Evolutionary conservation across 2,113 vertebrate species (phyloP).

Genomic region (Rhinolophus ferrumequinum): DNA sequence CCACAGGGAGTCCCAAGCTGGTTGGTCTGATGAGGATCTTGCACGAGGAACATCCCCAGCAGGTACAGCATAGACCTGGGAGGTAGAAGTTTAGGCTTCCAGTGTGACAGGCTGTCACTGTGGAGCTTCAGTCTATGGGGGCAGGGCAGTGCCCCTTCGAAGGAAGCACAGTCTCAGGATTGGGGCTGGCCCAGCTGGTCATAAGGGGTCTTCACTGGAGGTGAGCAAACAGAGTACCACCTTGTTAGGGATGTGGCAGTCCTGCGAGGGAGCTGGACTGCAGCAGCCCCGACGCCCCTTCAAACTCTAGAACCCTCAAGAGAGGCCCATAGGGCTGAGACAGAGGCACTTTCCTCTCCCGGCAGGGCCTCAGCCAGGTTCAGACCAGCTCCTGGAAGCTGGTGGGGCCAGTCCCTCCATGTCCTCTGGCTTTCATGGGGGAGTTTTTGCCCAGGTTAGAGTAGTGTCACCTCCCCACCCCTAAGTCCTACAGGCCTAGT

Average conservation of each 20-base stretch:
- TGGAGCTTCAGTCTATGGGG: not conserved
- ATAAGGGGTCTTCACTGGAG: not conserved
- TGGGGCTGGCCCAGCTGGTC: not conserved
- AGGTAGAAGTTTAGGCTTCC: not conserved
- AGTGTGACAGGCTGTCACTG: not conserved
- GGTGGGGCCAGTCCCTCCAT: not conserved
- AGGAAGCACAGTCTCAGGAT: not conserved
- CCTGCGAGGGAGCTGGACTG: not conserved
- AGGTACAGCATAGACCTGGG: not conserved
- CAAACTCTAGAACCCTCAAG: not conserved
- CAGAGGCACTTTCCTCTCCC: not conserved
- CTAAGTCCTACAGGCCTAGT: not conserved
- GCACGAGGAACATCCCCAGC: not conserved
- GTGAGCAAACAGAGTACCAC: not conserved
- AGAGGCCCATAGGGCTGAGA: not conserved
- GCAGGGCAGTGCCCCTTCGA: not conserved
- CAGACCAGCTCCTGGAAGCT: not conserved
- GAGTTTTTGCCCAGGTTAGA: not conserved
- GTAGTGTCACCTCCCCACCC: not conserved
- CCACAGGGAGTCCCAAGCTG: not conserved
- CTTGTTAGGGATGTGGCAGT: not conserved
- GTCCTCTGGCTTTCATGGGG: not conserved
- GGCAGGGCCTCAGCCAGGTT: not conserved
- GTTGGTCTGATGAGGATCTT: not conserved
- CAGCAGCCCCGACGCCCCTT: not conserved